Evolutionary conservation across 2,797 vertebrate genomes (phyloP).

Genomic region (Chelmon rostratus): DNA sequence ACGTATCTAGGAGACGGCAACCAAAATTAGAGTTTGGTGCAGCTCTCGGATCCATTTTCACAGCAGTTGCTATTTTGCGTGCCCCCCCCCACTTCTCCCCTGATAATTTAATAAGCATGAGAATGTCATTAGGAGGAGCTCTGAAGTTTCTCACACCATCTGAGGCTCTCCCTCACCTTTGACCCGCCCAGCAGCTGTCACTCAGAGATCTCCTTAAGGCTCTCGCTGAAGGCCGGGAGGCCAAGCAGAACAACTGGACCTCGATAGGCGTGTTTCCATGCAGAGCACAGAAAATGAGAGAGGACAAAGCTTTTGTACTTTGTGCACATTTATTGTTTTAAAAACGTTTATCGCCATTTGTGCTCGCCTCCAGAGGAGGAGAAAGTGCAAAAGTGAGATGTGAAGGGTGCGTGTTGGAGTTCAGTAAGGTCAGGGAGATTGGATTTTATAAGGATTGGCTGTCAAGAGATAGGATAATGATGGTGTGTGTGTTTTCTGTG

Average conservation of each 20-base stretch:
- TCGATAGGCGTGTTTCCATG: neutral
- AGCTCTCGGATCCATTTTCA: conserved; percentile 59
- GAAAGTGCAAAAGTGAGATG: neutral
- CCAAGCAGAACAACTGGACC: conserved; percentile 20
- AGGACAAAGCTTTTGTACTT: neutral
- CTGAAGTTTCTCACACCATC: conserved; percentile 65
- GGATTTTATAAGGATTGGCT: conserved; percentile 37
- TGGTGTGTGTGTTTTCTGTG: conserved; percentile 33
- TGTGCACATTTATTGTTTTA: neutral
- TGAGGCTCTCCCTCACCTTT: conserved; percentile 54
- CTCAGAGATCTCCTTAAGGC: conserved; percentile 50
- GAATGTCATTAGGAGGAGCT: conserved; percentile 65
- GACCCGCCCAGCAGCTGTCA: conserved; percentile 64
- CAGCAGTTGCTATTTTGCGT: conserved; percentile 66
- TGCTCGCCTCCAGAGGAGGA: neutral
- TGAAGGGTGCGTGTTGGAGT: neutral
- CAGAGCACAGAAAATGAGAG: neutral
- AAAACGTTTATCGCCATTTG: too few relatives aligned
- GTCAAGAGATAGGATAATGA: conserved; percentile 54
- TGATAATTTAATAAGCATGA: conserved; percentile 61
- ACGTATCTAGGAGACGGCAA: neutral
- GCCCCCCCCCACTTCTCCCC: conserved; percentile 9
- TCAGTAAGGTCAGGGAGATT: conserved; percentile 39
- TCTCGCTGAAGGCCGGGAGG: conserved; percentile 11
- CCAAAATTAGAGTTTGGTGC: conserved; percentile 57